Conservation (phyloP, 2,888 invertebrate species). For the Acanthosepion pharaonis region DNA sequence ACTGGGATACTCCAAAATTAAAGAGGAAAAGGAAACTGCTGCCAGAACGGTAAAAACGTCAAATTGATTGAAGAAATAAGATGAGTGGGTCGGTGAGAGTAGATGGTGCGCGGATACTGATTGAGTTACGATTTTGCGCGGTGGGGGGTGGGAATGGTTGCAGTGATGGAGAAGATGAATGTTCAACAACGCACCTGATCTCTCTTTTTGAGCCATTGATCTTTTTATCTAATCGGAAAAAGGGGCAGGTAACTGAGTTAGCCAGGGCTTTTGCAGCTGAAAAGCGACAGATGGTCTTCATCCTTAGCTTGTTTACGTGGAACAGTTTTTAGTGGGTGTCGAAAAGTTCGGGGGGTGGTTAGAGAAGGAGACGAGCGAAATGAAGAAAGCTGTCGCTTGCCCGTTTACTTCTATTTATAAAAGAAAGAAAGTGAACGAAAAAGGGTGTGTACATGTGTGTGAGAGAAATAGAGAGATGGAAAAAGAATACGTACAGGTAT, state of each 20-base stretch:
- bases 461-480: not conserved
- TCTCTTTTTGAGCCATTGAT: slow-evolving; percentile 15
- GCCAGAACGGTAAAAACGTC: not conserved
- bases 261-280: not conserved
- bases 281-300: not conserved
- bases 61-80: not conserved
- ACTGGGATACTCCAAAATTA: not conserved
- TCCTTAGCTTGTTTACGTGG: not conserved
- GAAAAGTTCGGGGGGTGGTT: not conserved
- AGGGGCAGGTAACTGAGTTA: not conserved
- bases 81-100: not conserved
- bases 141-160: not conserved
- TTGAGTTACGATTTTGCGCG: not conserved
- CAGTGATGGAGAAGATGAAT: not conserved
- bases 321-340: not conserved
- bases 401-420: not conserved
- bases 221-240: not conserved
- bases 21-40: not conserved
- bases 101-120: not conserved
- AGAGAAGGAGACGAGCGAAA: too few relatives aligned
- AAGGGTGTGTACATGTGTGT: not conserved
- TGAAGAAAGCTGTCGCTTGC: not conserved
- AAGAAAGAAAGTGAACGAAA: not conserved
- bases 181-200: not conserved
- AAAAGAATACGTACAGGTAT: not conserved